Percentiles rank a stretch among this genome's conserved stretches.
Conservation (phyloP, 2,888 invertebrate genomes). For the Tipula vernalis region DNA sequence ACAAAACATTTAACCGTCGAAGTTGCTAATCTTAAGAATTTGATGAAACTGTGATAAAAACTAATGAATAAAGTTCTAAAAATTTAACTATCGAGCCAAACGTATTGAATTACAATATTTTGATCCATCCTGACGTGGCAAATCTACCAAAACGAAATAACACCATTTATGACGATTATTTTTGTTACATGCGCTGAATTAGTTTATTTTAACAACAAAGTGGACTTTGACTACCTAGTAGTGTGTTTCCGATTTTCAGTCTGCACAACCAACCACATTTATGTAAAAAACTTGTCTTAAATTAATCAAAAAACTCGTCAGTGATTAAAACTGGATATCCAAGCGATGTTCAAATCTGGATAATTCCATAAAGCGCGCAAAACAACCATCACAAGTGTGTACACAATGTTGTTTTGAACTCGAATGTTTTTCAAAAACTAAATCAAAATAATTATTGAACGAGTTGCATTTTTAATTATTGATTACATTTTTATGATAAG, state of each 20-base stretch:
- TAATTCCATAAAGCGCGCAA: neutral
- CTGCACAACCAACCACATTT: neutral
- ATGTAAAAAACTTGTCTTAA: neutral
- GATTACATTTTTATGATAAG: neutral
- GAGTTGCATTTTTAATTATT: neutral
- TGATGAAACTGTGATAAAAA: too few relatives aligned
- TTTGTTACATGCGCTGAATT: too few relatives aligned
- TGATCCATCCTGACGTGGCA: too few relatives aligned
- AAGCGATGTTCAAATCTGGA: neutral
- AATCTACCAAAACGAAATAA: too few relatives aligned
- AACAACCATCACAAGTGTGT: neutral
- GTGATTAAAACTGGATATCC: neutral
- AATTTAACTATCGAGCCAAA: too few relatives aligned
- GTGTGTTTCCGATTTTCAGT: neutral
- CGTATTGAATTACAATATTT: too few relatives aligned
- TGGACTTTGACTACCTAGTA: neutral
- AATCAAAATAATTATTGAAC: neutral
- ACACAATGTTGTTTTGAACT: neutral
- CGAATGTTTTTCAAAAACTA: neutral
- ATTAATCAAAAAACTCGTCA: neutral
- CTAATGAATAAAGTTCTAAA: too few relatives aligned
- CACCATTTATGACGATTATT: too few relatives aligned
- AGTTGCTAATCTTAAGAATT: too few relatives aligned
- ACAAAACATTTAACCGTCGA: too few relatives aligned
- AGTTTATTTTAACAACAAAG: neutral